phyloP scores from a whole-genome alignment of 2,113 vertebrate species.

The Melanerpes formicivorus region DNA sequence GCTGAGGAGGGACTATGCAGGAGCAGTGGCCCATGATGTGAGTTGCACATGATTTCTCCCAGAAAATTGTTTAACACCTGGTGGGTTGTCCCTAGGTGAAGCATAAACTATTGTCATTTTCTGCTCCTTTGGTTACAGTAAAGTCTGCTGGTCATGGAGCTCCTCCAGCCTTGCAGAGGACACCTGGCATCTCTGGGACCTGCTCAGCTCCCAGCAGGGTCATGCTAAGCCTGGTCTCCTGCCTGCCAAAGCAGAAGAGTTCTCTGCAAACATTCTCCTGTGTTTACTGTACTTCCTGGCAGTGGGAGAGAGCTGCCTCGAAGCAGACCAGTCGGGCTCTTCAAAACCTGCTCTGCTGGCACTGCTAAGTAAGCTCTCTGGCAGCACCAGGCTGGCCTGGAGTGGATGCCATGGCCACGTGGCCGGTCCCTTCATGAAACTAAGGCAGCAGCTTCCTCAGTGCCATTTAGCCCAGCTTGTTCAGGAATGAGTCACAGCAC shows the following conservation, averaged over 20 bases:
- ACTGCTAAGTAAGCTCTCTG: not conserved
- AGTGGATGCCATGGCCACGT: not conserved
- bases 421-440: rapidly evolving
- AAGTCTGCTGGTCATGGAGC: not conserved
- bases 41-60: not conserved
- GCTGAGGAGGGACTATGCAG: not conserved
- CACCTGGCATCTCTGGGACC: not conserved
- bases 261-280: not conserved
- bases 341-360: rapidly evolving
- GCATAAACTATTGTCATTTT: not conserved
- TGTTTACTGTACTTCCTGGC: not conserved
- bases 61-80: not conserved
- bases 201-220: not conserved
- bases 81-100: not conserved
- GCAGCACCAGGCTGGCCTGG: not conserved
- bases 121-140: not conserved
- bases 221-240: not conserved
- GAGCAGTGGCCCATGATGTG: not conserved
- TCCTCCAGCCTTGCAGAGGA: not conserved
- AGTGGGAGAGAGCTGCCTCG: not conserved
- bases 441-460: not conserved
- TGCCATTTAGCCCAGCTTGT: not conserved
- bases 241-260: not conserved
- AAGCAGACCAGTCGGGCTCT: not conserved
- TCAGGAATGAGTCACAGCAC: not conserved